A percentile compares a stretch with the other conserved stretches of the same genome.
Conservation (phyloP, 2,113 vertebrate species). For the Sakesphorus luctuosus region DNA sequence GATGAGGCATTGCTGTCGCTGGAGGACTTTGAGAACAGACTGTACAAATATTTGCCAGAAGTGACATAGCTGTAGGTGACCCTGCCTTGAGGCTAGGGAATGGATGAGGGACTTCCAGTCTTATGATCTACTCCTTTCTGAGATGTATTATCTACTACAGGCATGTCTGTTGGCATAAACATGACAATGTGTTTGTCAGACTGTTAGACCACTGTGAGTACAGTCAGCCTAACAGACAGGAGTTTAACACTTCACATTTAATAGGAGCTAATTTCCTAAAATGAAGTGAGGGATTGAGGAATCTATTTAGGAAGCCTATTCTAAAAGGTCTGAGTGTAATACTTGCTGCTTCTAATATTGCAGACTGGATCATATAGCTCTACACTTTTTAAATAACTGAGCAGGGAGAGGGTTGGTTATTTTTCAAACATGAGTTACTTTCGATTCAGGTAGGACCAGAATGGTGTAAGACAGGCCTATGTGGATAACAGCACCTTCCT, state of each 20-base stretch:
- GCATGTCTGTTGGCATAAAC: neutral
- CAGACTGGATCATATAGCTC: neutral
- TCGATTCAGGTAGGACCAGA: neutral
- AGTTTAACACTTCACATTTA: neutral
- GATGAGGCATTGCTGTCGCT: neutral
- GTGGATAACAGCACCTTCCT: neutral
- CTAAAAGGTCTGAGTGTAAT: neutral
- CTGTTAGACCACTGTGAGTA: neutral
- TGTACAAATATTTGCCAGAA: slow-evolving; percentile 9
- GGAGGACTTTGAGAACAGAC: neutral
- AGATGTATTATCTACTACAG: neutral
- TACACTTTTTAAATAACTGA: neutral
- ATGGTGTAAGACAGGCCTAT: neutral
- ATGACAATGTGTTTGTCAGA: neutral
- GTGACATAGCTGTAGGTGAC: neutral
- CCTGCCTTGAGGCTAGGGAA: neutral
- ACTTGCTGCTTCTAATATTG: neutral
- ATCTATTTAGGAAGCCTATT: neutral
- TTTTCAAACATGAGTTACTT: neutral
- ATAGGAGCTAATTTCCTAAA: neutral
- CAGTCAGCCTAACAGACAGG: neutral
- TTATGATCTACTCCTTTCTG: neutral
- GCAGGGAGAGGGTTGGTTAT: neutral
- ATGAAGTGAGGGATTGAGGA: neutral
- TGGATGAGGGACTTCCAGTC: neutral